Evolutionary conservation across 2,797 vertebrate species (phyloP).

Genomic region (Sitta carolinensis): DNA sequence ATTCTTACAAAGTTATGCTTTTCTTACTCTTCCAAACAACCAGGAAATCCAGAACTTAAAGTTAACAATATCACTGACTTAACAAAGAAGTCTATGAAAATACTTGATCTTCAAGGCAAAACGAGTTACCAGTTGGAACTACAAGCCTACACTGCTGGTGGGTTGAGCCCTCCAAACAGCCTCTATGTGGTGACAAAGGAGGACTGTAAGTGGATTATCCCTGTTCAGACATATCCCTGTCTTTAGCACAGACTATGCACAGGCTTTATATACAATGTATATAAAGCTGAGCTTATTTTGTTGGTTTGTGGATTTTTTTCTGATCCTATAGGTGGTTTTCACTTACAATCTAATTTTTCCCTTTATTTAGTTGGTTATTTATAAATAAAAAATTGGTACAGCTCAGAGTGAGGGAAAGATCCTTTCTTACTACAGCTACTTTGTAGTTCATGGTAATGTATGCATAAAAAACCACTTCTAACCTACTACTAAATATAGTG

Average conservation of each 20-base stretch:
- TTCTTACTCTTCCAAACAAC: constrained; percentile 26
- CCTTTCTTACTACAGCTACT: not conserved
- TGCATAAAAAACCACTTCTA: not conserved
- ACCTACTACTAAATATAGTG: not conserved
- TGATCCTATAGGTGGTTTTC: not conserved
- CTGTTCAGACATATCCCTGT: not conserved
- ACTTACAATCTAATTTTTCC: not conserved
- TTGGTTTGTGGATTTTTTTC: not conserved
- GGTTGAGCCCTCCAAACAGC: constrained; percentile 74
- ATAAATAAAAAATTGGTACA: not conserved
- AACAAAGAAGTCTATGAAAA: constrained; percentile 73
- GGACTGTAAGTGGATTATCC: constrained; percentile 72
- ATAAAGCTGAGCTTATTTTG: not conserved
- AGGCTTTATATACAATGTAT: not conserved
- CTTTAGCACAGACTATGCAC: not conserved
- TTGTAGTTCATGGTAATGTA: not conserved
- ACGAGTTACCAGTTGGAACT: constrained; percentile 79
- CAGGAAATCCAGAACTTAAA: constrained; percentile 72
- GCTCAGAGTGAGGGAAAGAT: not conserved
- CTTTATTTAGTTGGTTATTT: not conserved
- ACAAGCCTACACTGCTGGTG: constrained; percentile 75
- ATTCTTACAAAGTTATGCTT: not conserved
- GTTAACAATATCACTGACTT: constrained; percentile 79
- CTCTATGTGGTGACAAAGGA: constrained; percentile 80
- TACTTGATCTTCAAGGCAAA: constrained; percentile 78